phyloP scores from a whole-genome alignment of 2,888 invertebrate genomes.

The Aricia artaxerxes region DNA sequence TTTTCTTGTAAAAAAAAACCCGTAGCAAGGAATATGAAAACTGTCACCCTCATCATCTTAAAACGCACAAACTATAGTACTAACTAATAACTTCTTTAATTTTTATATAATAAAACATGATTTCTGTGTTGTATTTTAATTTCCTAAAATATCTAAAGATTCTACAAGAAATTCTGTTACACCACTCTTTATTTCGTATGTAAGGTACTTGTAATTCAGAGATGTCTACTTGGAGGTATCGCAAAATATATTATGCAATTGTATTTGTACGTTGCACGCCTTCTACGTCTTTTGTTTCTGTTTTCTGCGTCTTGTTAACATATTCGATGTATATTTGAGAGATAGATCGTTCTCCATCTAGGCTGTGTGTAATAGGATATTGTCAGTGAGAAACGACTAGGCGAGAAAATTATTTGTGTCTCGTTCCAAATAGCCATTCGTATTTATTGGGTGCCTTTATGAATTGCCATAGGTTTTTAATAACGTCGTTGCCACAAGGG shows the following conservation, averaged over 20 bases:
- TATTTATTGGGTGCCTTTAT: slow-evolving; percentile 22
- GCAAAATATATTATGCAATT: not conserved
- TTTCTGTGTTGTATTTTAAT: not conserved
- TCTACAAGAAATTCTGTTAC: not conserved
- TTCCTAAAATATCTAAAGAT: not conserved
- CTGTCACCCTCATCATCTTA: too few relatives aligned
- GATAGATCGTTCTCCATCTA: slow-evolving; percentile 25
- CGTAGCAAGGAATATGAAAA: too few relatives aligned
- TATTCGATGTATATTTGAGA: slow-evolving; percentile 38
- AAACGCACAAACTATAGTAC: too few relatives aligned
- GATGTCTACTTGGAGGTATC: slow-evolving; percentile 1
- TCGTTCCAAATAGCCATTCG: slow-evolving; percentile 22
- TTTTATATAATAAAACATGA: too few relatives aligned
- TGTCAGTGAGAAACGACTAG: slow-evolving; percentile 22
- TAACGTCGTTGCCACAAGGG: not conserved
- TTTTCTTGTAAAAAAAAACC: too few relatives aligned
- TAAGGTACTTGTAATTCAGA: not conserved
- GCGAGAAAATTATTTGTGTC: slow-evolving; percentile 26
- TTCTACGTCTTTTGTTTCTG: slow-evolving; percentile 40
- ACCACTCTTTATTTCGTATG: not conserved
- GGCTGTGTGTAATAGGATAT: slow-evolving; percentile 28
- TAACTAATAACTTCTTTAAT: too few relatives aligned
- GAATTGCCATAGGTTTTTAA: slow-evolving; percentile 4
- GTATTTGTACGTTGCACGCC: slow-evolving; percentile 40
- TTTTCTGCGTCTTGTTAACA: slow-evolving; percentile 55